A percentile compares a stretch with the other conserved stretches of the same genome.
Conservation (phyloP, 2,888 invertebrate genomes). For the Tipula unca region DNA sequence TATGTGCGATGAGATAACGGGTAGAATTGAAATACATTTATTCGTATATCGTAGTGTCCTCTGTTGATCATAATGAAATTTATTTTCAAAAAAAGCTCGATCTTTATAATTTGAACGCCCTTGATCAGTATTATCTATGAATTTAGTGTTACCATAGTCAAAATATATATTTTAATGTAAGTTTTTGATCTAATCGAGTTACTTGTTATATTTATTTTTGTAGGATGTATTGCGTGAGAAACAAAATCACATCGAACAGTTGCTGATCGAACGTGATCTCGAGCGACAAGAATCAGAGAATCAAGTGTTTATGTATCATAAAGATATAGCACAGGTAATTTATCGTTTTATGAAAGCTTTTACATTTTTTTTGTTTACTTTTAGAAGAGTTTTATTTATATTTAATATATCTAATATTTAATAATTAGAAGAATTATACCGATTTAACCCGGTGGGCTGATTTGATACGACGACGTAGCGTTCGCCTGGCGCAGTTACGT, state of each 20-base stretch:
- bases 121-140: background rate
- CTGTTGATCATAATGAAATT: background rate
- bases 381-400: background rate
- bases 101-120: background rate
- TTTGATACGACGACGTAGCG: slow-evolving; percentile 35
- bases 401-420: background rate
- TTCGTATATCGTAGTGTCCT: background rate
- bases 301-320: slow-evolving; percentile 45
- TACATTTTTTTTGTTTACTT: background rate
- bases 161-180: background rate
- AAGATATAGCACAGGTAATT: slow-evolving; percentile 40
- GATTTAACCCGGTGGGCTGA: slow-evolving; percentile 36
- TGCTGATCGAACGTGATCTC: slow-evolving; percentile 83
- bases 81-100: background rate
- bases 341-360: background rate
- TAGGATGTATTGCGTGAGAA: slow-evolving; percentile 90
- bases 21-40: background rate
- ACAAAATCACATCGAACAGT: slow-evolving; percentile 85
- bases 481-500: slow-evolving; percentile 33
- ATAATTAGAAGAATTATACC: background rate
- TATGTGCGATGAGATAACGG: background rate
- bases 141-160: background rate
- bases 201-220: background rate
- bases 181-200: background rate
- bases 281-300: slow-evolving; percentile 84